phyloP scores from a whole-genome alignment of 2,888 invertebrate species.

The Drosophila melanocephala region DNA sequence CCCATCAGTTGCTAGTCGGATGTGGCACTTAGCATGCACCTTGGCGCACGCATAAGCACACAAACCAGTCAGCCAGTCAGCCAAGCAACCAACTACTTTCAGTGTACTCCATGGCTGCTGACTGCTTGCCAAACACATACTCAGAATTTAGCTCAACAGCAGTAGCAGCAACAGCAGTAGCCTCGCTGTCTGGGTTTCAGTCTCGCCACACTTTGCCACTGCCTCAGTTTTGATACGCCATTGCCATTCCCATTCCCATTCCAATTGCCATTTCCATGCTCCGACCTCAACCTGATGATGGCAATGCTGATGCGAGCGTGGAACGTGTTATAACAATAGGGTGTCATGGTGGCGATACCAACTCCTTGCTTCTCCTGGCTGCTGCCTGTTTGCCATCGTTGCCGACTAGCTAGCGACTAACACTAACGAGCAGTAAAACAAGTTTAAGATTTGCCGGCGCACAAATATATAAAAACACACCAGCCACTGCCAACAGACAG shows the following conservation, averaged over 20 bases:
- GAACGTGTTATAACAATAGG: constrained; percentile 77
- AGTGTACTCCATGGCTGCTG: constrained; percentile 60
- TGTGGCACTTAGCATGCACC: constrained; percentile 78
- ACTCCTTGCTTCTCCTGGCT: not conserved
- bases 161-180: constrained; percentile 26
- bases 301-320: constrained; percentile 32
- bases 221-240: not conserved
- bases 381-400: constrained; percentile 1
- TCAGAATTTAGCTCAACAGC: constrained; percentile 10
- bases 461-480: constrained; percentile 73
- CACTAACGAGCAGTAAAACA: constrained; percentile 82
- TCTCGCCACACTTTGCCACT: constrained; percentile 5
- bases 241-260: not conserved
- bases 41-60: constrained; percentile 63
- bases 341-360: constrained; percentile 59
- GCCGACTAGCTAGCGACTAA: constrained; percentile 59
- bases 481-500: constrained; percentile 8
- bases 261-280: not conserved
- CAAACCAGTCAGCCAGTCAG: constrained; percentile 32
- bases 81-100: constrained; percentile 37
- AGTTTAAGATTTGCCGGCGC: constrained; percentile 79
- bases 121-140: constrained; percentile 71
- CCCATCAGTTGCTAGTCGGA: constrained; percentile 15
- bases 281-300: constrained; percentile 10
- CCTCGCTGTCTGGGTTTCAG: not conserved